These are phyloP conservation scores for Pipistrellus pygmaeus DNA, from an alignment of 2,797 vertebrate genomes.

Conservation along the genomic window DNA sequence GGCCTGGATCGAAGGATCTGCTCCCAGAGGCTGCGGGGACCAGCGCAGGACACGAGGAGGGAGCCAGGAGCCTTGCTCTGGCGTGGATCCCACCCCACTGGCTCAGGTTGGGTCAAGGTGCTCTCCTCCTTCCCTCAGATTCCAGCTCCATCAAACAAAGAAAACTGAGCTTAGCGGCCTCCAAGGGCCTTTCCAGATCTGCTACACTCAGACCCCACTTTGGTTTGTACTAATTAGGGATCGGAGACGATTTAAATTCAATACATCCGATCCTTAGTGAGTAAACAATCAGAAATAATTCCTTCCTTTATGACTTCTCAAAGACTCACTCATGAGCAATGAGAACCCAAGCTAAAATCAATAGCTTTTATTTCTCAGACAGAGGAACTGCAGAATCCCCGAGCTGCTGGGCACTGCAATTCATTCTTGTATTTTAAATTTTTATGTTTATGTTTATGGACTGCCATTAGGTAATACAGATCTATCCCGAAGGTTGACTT, in stretches of 20 bases:
- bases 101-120: neutral
- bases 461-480: constrained; percentile 73
- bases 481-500: constrained; percentile 73
- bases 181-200: constrained; percentile 19
- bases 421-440: constrained; percentile 78
- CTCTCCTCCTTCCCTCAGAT: neutral
- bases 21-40: neutral
- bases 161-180: neutral
- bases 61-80: neutral
- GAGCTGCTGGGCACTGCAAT: constrained; percentile 46
- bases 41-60: neutral
- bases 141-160: constrained; percentile 7
- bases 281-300: constrained; percentile 75
- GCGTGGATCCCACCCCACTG: neutral
- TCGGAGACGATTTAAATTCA: constrained; percentile 74
- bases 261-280: constrained; percentile 66
- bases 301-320: constrained; percentile 75
- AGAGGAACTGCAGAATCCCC: constrained; percentile 40
- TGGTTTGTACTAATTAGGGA: constrained; percentile 74
- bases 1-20: too few species aligned
- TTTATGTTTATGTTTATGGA: constrained; percentile 81
- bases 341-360: constrained; percentile 70
- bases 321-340: constrained; percentile 64
- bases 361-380: constrained; percentile 66
- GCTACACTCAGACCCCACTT: constrained; percentile 58